Evolutionary conservation across 2,888 invertebrate species (phyloP).

Genomic region (Drosophila buzzatii): DNA sequence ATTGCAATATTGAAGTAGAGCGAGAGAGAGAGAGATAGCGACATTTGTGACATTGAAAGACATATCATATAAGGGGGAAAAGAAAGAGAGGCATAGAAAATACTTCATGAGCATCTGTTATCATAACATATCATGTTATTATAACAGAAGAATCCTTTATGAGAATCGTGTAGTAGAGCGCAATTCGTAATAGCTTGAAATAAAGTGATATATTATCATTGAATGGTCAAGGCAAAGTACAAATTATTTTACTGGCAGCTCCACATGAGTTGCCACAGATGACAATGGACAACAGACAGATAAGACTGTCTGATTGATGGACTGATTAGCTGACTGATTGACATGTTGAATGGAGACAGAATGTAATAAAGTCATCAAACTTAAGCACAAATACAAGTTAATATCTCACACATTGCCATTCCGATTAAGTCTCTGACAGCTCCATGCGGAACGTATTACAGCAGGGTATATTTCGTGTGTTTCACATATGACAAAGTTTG

Average conservation of each 20-base stretch:
- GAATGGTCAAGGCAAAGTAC: background rate
- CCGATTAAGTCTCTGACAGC: conserved; percentile 40
- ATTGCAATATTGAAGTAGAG: background rate
- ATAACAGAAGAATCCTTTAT: too few relatives aligned
- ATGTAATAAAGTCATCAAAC: conserved; percentile 33
- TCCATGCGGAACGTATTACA: conserved; percentile 48
- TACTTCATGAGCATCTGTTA: background rate
- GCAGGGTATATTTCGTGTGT: conserved; percentile 30
- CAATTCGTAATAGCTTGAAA: background rate
- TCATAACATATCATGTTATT: too few relatives aligned
- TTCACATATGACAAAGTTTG: background rate
- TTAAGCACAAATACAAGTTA: conserved; percentile 13
- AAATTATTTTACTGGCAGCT: background rate
- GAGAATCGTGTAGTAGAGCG: background rate
- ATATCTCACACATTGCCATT: conserved; percentile 24
- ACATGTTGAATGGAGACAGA: conserved; percentile 12
- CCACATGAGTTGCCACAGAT: conserved; percentile 9
- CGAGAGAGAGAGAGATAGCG: background rate
- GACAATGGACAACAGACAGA: conserved; percentile 2
- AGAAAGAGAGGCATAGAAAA: background rate
- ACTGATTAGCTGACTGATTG: conserved; percentile 14
- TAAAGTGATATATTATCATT: background rate
- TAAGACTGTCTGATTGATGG: conserved; percentile 10
- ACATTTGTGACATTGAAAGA: background rate
- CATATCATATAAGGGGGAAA: background rate